Base-by-base conservation (phyloP, 2,113 vertebrate species). In the Prochilodus magdalenae region DNA sequence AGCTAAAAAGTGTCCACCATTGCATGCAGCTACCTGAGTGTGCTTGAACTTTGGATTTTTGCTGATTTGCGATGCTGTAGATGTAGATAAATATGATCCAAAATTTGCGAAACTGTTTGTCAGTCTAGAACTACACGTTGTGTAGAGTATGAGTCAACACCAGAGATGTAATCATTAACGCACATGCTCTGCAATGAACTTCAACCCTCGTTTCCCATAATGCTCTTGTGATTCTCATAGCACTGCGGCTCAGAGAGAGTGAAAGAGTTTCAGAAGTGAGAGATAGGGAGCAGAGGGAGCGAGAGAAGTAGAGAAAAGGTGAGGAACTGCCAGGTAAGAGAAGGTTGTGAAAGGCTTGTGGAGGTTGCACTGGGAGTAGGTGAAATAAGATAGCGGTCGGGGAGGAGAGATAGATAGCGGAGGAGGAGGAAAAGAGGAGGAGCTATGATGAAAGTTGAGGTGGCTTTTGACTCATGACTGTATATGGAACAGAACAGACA, bases 311-410 rank as follows among this genome's bases (percentile, higher is more conserved):
- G 75, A 75, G 15, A 85, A 65, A 70, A 82, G 55, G 73, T 83
- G 80, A 74, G 69, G 13, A 82, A 87, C 79, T 63, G 79, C 77
- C 85, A 51, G 87, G 87, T 90, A 74, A 90, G 87, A 79, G 73
- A 72, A 81, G 81, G 73, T 73, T 78, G 22, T 80, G 65, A 75
- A 82, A 83, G n/a, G 47, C 27, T 30, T n/a, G n/a, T n/a, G n/a
- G n/a, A n/a, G n/a, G n/a, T 3, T 36, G 36, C 36, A 7, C 36
- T 29, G 22, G 44, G 4, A 72, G 75, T 27, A 24, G 16, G 51
- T 22, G 62, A 73, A 59, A 13, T 4, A 22, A 36, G 49, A 74
- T 55, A 74, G 76, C 36, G 83, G 75, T 82, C 83, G 75, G 30
- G 59, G 62, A 13, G 62, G 51, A 66, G 59, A 62, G 15, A 22